Percentiles rank a stretch among this genome's conserved stretches.
Evolutionary conservation across 2,113 vertebrate species (phyloP).

Genomic region (Monopterus albus): DNA sequence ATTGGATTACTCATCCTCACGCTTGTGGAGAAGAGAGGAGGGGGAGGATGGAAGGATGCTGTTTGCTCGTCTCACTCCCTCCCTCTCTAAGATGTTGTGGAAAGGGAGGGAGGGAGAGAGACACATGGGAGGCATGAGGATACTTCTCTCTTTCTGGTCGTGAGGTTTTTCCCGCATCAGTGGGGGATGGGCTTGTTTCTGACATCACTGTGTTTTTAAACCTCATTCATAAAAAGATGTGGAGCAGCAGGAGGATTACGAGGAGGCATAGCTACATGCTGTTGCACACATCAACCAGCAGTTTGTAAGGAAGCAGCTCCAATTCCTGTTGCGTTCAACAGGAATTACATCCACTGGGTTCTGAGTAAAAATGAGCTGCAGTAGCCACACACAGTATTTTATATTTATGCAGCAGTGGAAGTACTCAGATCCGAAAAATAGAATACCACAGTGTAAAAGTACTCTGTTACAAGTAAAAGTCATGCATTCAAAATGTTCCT

Average conservation of each 20-base stretch:
- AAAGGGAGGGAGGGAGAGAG: conserved; percentile 17
- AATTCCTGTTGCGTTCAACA: too few species aligned
- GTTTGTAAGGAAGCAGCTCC: too few species aligned
- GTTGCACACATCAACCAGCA: neutral
- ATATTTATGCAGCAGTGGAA: too few species aligned
- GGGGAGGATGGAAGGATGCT: conserved; percentile 1
- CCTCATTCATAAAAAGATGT: conserved; percentile 71
- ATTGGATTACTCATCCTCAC: conserved; percentile 66
- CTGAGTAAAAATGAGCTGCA: too few species aligned
- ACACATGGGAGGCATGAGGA: neutral
- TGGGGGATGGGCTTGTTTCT: conserved; percentile 49
- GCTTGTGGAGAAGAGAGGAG: conserved; percentile 7
- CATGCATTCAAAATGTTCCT: too few species aligned
- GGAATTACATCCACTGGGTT: too few species aligned
- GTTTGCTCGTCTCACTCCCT: neutral
- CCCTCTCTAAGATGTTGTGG: neutral
- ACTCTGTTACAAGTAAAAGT: too few species aligned
- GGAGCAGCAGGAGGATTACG: neutral
- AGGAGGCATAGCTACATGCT: neutral
- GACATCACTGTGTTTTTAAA: conserved; percentile 43
- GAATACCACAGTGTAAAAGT: too few species aligned
- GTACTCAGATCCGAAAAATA: too few species aligned
- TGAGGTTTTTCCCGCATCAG: conserved; percentile 71
- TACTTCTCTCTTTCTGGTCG: conserved; percentile 31
- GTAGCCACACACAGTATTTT: too few species aligned